Conservation (phyloP, 1,140 invertebrate genomes). For the Bursaphelenchus mucronatus region DNA sequence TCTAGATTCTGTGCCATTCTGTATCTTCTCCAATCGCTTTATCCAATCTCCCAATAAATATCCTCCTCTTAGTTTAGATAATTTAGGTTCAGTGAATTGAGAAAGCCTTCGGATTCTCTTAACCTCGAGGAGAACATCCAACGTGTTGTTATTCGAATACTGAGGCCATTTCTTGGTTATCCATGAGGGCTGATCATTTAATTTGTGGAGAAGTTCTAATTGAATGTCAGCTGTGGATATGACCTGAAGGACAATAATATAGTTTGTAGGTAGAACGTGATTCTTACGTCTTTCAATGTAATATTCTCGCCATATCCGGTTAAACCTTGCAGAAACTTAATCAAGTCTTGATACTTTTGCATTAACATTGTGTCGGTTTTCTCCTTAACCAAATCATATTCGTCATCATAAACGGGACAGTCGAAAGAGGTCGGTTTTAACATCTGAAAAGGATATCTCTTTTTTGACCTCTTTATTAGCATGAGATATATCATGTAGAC, state of each 20-base stretch:
- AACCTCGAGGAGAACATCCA: conserved; percentile 33
- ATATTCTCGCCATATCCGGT: conserved; percentile 18
- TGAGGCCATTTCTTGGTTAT: conserved; percentile 20
- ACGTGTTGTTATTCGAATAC: conserved; percentile 33
- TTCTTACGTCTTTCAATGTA: conserved; percentile 17
- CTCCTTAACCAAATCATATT: neutral
- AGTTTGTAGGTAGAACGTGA: conserved; percentile 28
- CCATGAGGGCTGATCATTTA: conserved; percentile 8
- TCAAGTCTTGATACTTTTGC: conserved; percentile 21
- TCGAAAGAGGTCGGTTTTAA: conserved; percentile 37
- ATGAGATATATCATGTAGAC: conserved; percentile 7
- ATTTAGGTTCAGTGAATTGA: conserved; percentile 29
- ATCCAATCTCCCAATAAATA: conserved; percentile 38
- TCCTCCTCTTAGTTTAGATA: conserved; percentile 23
- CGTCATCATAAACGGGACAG: conserved; percentile 27
- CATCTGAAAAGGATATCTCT: conserved; percentile 21
- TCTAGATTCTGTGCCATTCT: conserved; percentile 16
- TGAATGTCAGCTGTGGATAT: conserved; percentile 27
- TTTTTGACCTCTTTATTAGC: conserved; percentile 2
- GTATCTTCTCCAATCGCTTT: conserved; percentile 17
- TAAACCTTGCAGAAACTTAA: conserved; percentile 18
- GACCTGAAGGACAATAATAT: conserved; percentile 27
- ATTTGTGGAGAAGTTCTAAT: conserved; percentile 2
- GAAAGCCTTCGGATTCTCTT: conserved; percentile 22
- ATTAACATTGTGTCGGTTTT: conserved; percentile 5